These are phyloP conservation scores for Scleropages formosus DNA, from an alignment of 2,797 vertebrate genomes.

Conservation along the genomic window DNA sequence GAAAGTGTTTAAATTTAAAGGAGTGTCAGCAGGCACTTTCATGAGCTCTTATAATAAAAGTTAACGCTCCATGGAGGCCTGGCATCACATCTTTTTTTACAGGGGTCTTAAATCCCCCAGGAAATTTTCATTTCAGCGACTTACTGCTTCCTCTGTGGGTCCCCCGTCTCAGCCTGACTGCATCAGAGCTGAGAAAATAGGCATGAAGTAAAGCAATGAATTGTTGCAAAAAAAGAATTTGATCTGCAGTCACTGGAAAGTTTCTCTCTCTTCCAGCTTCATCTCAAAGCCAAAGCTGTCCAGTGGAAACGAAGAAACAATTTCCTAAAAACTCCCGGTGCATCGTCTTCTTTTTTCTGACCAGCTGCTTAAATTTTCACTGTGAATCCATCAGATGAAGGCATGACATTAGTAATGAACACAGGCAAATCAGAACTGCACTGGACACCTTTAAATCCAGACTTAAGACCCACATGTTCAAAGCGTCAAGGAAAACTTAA, in stretches of 20 bases:
- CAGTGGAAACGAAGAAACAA: background rate
- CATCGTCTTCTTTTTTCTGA: too few relatives aligned
- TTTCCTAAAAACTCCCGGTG: background rate
- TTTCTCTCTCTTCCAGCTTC: background rate
- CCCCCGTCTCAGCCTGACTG: background rate
- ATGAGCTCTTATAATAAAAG: conserved; percentile 16
- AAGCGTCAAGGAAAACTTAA: too few relatives aligned
- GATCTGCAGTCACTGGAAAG: background rate
- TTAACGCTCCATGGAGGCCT: conserved; percentile 16
- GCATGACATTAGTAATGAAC: too few relatives aligned
- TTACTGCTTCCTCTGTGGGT: conserved; percentile 16
- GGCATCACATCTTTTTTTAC: background rate
- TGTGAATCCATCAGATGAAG: too few relatives aligned
- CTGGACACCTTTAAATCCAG: too few relatives aligned
- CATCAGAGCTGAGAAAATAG: too few relatives aligned
- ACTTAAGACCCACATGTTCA: too few relatives aligned
- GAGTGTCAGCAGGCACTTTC: background rate
- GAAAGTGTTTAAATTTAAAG: background rate
- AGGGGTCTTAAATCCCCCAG: conserved; percentile 6
- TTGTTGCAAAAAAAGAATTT: background rate
- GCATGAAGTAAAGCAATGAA: background rate
- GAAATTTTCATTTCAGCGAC: conserved; percentile 27
- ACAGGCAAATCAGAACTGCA: too few relatives aligned
- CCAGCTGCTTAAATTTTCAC: too few relatives aligned
- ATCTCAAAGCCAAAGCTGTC: conserved; percentile 1